phyloP scores from a whole-genome alignment of 2,888 invertebrate species.

The Caenorhabditis doughertyi region DNA sequence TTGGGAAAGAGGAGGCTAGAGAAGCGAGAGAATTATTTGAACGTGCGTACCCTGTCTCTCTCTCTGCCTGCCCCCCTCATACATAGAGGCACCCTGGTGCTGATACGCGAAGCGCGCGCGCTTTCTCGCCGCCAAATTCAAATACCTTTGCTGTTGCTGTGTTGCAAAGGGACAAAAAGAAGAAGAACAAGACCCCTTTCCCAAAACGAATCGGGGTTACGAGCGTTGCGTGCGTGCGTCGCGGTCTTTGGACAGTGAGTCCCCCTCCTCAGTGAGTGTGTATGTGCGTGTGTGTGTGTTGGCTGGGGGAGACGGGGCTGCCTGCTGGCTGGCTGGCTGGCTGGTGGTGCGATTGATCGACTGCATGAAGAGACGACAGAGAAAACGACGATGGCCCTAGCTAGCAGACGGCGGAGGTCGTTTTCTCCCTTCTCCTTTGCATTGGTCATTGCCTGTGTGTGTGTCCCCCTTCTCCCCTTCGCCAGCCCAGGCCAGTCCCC shows the following conservation, averaged over 20 bases:
- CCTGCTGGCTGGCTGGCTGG: too few relatives aligned
- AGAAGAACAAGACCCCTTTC: not conserved
- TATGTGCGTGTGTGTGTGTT: constrained; percentile 22
- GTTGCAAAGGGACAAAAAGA: not conserved
- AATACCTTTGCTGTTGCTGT: constrained; percentile 50
- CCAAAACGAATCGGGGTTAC: constrained; percentile 4
- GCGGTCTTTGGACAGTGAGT: constrained; percentile 44
- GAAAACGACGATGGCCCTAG: too few relatives aligned
- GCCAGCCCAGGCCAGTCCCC: not conserved
- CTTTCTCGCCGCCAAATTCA: constrained; percentile 19
- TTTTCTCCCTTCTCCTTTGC: too few relatives aligned
- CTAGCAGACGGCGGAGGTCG: too few relatives aligned
- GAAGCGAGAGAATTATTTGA: constrained; percentile 55
- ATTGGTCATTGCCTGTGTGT: not conserved
- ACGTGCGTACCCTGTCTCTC: not conserved
- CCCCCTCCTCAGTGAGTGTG: constrained; percentile 40
- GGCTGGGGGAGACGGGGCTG: not conserved
- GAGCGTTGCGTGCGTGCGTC: constrained; percentile 54
- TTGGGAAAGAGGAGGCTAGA: constrained; percentile 7
- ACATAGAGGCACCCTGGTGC: constrained; percentile 23
- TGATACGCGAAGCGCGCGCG: constrained; percentile 47
- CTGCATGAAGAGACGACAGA: not conserved
- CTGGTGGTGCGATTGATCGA: not conserved
- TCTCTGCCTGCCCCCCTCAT: not conserved
- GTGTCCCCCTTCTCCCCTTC: not conserved